These are phyloP conservation scores for Heliconius hewitsoni DNA, from an alignment of 1,140 invertebrate species.

Conservation along the genomic window DNA sequence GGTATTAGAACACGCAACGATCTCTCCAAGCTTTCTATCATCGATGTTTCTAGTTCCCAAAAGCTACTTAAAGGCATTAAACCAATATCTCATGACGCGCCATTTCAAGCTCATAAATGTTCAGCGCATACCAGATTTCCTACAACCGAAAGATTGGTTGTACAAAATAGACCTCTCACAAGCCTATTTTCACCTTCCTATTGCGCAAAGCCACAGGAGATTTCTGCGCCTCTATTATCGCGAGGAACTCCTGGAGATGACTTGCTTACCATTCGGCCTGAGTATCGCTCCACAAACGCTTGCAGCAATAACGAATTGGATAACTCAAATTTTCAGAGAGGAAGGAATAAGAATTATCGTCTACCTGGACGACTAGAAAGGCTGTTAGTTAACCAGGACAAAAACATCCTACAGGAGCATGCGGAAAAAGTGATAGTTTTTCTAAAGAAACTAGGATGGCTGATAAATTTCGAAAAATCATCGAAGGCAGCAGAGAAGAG, in stretches of 20 bases:
- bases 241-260: slow-evolving; percentile 47
- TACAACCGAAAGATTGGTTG: slow-evolving; percentile 49
- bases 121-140: slow-evolving; percentile 36
- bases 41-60: slow-evolving; percentile 52
- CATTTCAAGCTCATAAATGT: slow-evolving; percentile 40
- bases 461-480: too few relatives aligned
- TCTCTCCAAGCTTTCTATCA: slow-evolving; percentile 52
- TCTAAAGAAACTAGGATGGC: too few relatives aligned
- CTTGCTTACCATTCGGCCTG: slow-evolving; percentile 50
- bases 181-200: slow-evolving; percentile 54
- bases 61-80: slow-evolving; percentile 42
- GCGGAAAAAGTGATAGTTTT: too few relatives aligned
- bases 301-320: slow-evolving; percentile 38
- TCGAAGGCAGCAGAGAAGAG: too few relatives aligned
- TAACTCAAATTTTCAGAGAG: not conserved
- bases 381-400: too few relatives aligned
- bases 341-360: slow-evolving; percentile 29
- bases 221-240: slow-evolving; percentile 46
- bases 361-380: too few relatives aligned
- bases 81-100: slow-evolving; percentile 35
- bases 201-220: slow-evolving; percentile 46
- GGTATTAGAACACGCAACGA: slow-evolving; percentile 26
- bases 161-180: slow-evolving; percentile 50
- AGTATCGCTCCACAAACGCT: slow-evolving; percentile 41
- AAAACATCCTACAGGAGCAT: too few relatives aligned